Percentiles rank a stretch among this genome's conserved stretches.
These are phyloP conservation scores for Drosophila eugracilis DNA, from an alignment of 1,140 invertebrate genomes.

Conservation along the genomic window DNA sequence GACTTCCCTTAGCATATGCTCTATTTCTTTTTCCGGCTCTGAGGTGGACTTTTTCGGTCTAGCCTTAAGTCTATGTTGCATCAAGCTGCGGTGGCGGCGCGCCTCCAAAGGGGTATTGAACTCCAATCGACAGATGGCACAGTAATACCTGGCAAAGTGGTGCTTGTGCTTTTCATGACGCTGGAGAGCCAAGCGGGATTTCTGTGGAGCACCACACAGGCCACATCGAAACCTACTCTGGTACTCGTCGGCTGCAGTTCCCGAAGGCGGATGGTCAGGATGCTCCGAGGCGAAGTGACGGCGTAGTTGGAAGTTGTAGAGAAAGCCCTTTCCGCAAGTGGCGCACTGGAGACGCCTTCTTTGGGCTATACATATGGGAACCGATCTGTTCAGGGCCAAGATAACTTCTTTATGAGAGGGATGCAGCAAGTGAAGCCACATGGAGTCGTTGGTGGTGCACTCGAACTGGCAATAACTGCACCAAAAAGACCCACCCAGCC, in stretches of 20 bases:
- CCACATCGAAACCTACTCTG: constrained; percentile 88
- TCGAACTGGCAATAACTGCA: constrained; percentile 92
- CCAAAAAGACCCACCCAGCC: constrained; percentile 87
- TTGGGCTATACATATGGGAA: constrained; percentile 91
- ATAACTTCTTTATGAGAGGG: constrained; percentile 89
- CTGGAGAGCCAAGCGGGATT: constrained; percentile 88
- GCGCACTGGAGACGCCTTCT: constrained; percentile 82
- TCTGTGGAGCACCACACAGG: constrained; percentile 86
- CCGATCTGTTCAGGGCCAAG: constrained; percentile 90
- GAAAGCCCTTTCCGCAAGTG: constrained; percentile 88
- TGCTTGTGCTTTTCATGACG: constrained; percentile 87
- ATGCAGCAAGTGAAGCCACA: constrained; percentile 89
- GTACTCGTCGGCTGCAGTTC: constrained; percentile 88
- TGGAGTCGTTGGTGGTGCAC: constrained; percentile 87
- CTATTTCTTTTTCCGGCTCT: constrained; percentile 37
- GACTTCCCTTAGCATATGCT: constrained; percentile 49
- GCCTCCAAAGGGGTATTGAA: constrained; percentile 88
- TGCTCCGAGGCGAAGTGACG: constrained; percentile 86
- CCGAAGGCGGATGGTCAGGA: constrained; percentile 23
- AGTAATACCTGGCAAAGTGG: constrained; percentile 87
- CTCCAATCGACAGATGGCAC: constrained; percentile 88
- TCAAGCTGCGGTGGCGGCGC: constrained; percentile 88
- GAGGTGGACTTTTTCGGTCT: background rate
- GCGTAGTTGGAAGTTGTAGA: constrained; percentile 90
- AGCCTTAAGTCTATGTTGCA: constrained; percentile 85